Base-by-base conservation (phyloP, 2,113 vertebrate genomes). In the Bucco capensis region DNA sequence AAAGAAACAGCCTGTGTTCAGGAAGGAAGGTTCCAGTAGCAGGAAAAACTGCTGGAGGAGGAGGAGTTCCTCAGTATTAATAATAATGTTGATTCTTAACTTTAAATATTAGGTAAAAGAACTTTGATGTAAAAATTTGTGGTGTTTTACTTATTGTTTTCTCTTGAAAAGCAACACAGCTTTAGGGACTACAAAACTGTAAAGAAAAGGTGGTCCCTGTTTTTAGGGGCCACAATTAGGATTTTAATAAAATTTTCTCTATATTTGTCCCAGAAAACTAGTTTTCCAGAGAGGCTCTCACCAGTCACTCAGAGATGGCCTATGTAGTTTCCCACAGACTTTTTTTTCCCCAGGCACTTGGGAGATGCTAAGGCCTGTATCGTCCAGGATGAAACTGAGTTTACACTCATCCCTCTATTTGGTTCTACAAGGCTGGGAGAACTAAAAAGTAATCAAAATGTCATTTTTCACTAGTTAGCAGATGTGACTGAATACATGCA, bases 401-500 rank as follows among this genome's bases (percentile, higher is more conserved):
- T 89, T 61, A 47, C 12, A 2, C 14, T 74, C 10, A 23, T 37
- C 7, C 13, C 28, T 78, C 40, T 67, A 0, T 60, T 77, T 78
- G 62, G 27, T 50, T 93, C 60, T 61, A 19, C 25, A 30, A 60
- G 53, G 42, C 33, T 76, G 81, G 25, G 49, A 61, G 40, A 83
- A 42, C 57, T 86, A 57, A 72, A 25, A 91, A 72, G 51, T 56
- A 74, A 25, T 90, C 37, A 78, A 79, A 90, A 53, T 64, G 71
- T 67, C 50, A 47, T 90, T 92, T 96, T 70, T 91, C 66, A 78
- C 61, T 67, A 14, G 40, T 66, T 67, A 78, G 80, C 46, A 94
- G 77, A 90, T 2, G 2, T 92, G 83, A 88, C 80, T 90, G 83
- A 86, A 62, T 64, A 38, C 53, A 57, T 54, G 77, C 53, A 50